Conservation (phyloP, 2,113 vertebrate genomes). For the Machaerirhynchus nigripectus region DNA sequence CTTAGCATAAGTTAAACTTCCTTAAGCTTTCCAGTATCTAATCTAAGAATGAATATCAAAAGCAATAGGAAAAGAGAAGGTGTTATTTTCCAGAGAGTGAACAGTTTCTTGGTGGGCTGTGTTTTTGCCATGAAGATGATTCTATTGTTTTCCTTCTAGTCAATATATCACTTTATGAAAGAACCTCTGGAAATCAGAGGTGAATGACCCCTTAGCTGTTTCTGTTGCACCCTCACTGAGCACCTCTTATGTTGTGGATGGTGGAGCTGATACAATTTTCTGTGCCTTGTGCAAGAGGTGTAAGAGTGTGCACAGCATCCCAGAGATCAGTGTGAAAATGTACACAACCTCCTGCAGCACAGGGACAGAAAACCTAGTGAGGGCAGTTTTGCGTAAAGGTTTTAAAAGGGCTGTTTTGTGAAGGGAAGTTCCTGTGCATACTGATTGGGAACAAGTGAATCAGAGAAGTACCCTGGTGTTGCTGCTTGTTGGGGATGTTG, state of each 20-base stretch:
- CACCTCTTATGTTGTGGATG: rapidly evolving
- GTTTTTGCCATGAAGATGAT: background rate
- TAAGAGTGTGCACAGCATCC: background rate
- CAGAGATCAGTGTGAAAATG: background rate
- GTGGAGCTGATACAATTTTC: background rate
- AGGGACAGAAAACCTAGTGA: background rate
- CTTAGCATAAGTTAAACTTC: background rate
- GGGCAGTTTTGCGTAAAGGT: background rate
- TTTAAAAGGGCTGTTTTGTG: background rate
- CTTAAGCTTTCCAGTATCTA: background rate
- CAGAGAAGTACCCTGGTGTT: background rate
- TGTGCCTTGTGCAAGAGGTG: background rate
- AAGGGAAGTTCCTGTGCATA: background rate
- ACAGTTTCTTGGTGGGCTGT: background rate
- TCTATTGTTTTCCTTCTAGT: background rate
- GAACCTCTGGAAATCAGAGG: background rate
- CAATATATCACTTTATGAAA: background rate
- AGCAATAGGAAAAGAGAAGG: background rate
- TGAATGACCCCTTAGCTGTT: background rate
- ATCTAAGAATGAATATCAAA: background rate
- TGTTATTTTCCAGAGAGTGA: background rate
- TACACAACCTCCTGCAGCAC: background rate
- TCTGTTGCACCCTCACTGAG: background rate
- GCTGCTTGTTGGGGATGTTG: background rate
- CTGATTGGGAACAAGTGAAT: background rate